Evolutionary conservation across 2,888 invertebrate genomes (phyloP), one percentile per base, ranked within the genome.

Genomic region (Apotomis capreana): DNA sequence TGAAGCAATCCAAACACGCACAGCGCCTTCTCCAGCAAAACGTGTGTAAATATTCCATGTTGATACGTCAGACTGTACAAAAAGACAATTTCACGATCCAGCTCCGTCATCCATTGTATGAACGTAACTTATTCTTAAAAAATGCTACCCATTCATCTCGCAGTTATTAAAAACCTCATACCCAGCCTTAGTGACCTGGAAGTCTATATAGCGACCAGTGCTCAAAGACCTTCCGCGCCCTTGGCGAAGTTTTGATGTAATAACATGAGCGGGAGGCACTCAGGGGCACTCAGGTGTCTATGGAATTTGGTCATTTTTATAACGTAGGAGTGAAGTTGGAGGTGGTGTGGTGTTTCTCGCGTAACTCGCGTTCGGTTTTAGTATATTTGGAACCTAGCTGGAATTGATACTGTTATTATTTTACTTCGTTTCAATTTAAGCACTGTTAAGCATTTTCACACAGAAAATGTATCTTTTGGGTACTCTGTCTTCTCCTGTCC

Each of bases 121-220:
- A 5, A 62, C 69, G 68, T 40, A 63, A 63, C 72, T 68, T 58
- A 63, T 68, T 72, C 63, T 63, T 58, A 63, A 72, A 70, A 72
- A 68, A 72, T 68, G 68, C 54, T 62, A 46, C 63, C 59, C 72
- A 72, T 72, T 72, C 72, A 72, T 72, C 63, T 67, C 61, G 12
- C 59, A 72, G 72, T 72, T 72, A 72, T 77, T 78, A 83, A 86
- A 84, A 84, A 81, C 78, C 81, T 83, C 84, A 79, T 83, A 77
- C 76, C 80, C 78, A 78, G 77, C 81, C 79, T 79, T 79, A 79
- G 82, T 86, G 87, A 87, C 88, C 88, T 81, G 78, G 82, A 86
- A 85, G 81, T 85, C 85, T 84, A 84, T 76, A 82, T 81, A 78
- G 54, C 44, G 49, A 71, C 87, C 86, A 84, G 76, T 4, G 2